These are phyloP conservation scores for Drosophila subsilvestris DNA, from an alignment of 2,888 invertebrate genomes.

Conservation along the genomic window DNA sequence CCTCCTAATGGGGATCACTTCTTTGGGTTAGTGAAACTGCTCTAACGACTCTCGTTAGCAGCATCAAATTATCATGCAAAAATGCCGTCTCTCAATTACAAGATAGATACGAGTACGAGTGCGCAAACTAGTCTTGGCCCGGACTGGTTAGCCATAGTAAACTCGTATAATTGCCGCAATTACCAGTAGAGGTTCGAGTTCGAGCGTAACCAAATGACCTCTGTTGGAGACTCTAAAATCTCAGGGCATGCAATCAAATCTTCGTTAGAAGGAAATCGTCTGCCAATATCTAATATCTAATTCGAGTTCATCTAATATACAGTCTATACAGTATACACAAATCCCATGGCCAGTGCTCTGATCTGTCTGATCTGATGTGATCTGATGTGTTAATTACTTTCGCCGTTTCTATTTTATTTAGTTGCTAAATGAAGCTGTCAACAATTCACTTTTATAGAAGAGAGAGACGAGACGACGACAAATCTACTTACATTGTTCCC, in stretches of 20 bases:
- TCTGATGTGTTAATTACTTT: slow-evolving; percentile 63
- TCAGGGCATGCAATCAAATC: slow-evolving; percentile 23
- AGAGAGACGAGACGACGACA: background rate
- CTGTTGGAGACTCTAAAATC: slow-evolving; percentile 47
- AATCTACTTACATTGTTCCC: slow-evolving; percentile 95
- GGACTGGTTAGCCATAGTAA: slow-evolving; percentile 45
- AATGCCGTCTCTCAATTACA: slow-evolving; percentile 69
- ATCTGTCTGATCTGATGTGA: slow-evolving; percentile 10
- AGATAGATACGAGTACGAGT: slow-evolving; percentile 34
- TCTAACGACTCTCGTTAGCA: slow-evolving; percentile 47
- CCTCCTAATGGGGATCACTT: slow-evolving; percentile 33
- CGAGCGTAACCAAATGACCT: slow-evolving; percentile 66
- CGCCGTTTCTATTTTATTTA: slow-evolving; percentile 52
- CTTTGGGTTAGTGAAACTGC: slow-evolving; percentile 13
- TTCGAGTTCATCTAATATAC: slow-evolving; percentile 13
- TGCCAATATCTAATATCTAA: slow-evolving; percentile 13
- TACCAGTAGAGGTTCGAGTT: slow-evolving; percentile 26
- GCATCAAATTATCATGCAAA: slow-evolving; percentile 70
- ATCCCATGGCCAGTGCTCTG: background rate
- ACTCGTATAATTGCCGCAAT: slow-evolving; percentile 62
- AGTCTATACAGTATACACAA: background rate
- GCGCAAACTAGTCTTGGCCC: slow-evolving; percentile 5
- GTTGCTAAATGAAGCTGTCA: slow-evolving; percentile 56
- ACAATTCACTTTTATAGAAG: slow-evolving; percentile 59
- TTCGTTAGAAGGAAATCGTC: slow-evolving; percentile 42